Conservation (phyloP, 1,140 invertebrate species). For the Matsumurasca onukii region DNA sequence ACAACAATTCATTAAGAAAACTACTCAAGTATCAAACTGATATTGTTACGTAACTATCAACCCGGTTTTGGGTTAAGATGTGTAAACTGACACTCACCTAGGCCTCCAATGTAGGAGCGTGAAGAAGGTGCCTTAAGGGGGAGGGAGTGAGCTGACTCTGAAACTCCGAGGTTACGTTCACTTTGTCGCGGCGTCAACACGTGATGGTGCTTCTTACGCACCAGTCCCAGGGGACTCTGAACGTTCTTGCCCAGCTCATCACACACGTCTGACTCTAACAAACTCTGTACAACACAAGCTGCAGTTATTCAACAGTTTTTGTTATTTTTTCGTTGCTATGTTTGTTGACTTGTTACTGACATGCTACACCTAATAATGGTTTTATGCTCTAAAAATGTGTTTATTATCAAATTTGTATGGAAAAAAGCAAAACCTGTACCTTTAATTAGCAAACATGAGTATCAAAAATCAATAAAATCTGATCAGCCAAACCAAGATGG, state of each 20-base stretch:
- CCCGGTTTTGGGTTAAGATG: no score
- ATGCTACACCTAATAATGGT: background rate
- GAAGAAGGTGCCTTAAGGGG: constrained; percentile 23
- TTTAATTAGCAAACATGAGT: no score
- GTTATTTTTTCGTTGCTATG: background rate
- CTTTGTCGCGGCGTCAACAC: constrained; percentile 78
- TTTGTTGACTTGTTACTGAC: background rate
- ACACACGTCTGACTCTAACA: constrained; percentile 73
- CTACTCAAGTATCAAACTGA: no score
- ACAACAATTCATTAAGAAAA: no score
- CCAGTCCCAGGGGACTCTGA: constrained; percentile 74
- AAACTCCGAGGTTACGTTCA: constrained; percentile 63
- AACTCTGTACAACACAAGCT: no score
- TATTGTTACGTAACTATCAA: no score
- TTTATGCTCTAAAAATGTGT: background rate
- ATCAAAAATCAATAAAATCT: no score
- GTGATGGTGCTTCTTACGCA: constrained; percentile 66
- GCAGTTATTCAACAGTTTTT: background rate
- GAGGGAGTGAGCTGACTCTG: constrained; percentile 33
- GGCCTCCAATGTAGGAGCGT: constrained; percentile 58
- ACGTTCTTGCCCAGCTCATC: constrained; percentile 68
- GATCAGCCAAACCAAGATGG: no score
- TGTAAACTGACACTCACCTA: constrained; percentile 54
- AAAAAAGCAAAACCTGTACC: no score
- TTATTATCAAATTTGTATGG: background rate